Evolutionary conservation across 2,888 invertebrate genomes (phyloP), one percentile per base, ranked within the genome.

Genomic region (Pocota personata): DNA sequence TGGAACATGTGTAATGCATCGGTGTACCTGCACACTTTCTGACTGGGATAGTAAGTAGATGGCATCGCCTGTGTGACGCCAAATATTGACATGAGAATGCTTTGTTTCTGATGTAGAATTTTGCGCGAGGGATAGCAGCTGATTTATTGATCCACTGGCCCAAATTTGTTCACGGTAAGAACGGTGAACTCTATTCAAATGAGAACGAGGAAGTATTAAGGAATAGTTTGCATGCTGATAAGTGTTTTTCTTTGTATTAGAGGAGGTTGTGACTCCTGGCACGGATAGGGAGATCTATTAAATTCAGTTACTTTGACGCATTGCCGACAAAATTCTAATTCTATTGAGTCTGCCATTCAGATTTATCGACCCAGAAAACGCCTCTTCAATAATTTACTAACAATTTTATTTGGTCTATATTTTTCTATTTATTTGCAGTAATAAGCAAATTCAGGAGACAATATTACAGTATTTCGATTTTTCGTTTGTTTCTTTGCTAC

Each of bases 91-190:
- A 72, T 77, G 60, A 60, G 66, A 72, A 83, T 83, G 66, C 72
- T 75, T 10, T 66, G 40, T 16, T 37, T 57, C 19, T 50, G 57
- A 55, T 62, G 40, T 19, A 57, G 50, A 58, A 43, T 30, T 14
- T 27, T 62, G 46, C 37, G 37, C 32, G 10, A 67, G 66, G 46
- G 58, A 67, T 72, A 52, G 52, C 77, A 83, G 66, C 77, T 77
- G 82, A 83, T 83, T 83, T 83, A 83, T 83, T 78, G 66, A 46
- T 72, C 82, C 37, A 83, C 35, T 83, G 82, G 66, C 82, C 72
- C 46, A 72, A 24, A 67, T 82, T 66, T 66, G 4, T 58, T 50
- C 19, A 27, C 40, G 64, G 60, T 62, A 48, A 66, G 37, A 72
- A 66, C 40, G 6, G 19, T 66, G 5, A 8, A 48, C 55, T 14